Percentiles rank a stretch among this genome's conserved stretches.
These are phyloP conservation scores for Apis dorsata DNA, from an alignment of 1,140 invertebrate species.

Conservation along the genomic window DNA sequence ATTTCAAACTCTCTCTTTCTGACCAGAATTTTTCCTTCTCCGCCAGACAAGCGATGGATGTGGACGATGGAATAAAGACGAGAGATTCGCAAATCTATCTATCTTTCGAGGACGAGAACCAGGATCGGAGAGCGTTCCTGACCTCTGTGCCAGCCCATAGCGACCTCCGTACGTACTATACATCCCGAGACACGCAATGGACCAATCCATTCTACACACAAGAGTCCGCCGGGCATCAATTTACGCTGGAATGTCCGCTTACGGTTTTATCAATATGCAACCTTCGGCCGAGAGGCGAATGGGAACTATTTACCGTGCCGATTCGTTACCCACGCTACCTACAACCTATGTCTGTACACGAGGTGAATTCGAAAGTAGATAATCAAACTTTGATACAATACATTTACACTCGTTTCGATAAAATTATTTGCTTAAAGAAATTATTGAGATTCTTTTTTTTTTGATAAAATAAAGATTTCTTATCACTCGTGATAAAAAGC, in stretches of 20 bases:
- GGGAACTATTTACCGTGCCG: conserved; percentile 44
- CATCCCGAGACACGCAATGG: conserved; percentile 53
- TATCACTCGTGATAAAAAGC: too few relatives aligned
- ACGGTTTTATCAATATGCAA: conserved; percentile 57
- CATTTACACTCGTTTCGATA: too few relatives aligned
- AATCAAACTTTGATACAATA: too few relatives aligned
- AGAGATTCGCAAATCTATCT: conserved; percentile 7
- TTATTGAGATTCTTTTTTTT: too few relatives aligned
- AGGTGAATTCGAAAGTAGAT: too few relatives aligned
- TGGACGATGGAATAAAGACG: not conserved
- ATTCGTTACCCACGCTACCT: conserved; percentile 43
- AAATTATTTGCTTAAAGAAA: too few relatives aligned
- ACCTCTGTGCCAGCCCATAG: conserved; percentile 49
- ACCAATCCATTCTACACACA: conserved; percentile 33
- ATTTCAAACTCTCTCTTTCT: too few relatives aligned
- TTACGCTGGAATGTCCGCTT: conserved; percentile 49
- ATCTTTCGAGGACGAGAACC: conserved; percentile 31
- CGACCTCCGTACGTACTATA: conserved; percentile 49
- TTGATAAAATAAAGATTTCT: too few relatives aligned
- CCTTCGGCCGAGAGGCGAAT: conserved; percentile 38
- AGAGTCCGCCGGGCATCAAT: conserved; percentile 47
- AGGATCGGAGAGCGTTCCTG: conserved; percentile 39
- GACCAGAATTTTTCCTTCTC: too few relatives aligned
- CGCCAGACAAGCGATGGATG: too few relatives aligned
- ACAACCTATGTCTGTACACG: not conserved